Percentiles rank a stretch among this genome's conserved stretches.
phyloP scores from a whole-genome alignment of 2,888 invertebrate species.

The Helicoverpa assulta region DNA sequence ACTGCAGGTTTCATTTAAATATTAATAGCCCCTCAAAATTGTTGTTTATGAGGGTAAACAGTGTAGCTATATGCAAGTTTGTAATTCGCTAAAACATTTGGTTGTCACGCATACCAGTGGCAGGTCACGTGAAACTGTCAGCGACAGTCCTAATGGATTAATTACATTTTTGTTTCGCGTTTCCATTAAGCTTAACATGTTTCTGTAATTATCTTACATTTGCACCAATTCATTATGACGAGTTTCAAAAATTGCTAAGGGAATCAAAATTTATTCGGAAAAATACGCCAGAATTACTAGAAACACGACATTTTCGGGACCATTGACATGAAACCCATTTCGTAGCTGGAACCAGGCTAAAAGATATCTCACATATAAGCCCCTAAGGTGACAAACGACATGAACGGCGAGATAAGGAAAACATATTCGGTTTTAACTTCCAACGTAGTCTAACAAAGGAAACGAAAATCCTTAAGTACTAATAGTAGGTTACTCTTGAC shows the following conservation, averaged over 20 bases:
- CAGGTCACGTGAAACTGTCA: constrained; percentile 41
- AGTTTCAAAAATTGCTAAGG: neutral
- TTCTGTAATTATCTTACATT: constrained; percentile 25
- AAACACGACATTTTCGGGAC: neutral
- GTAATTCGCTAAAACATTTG: constrained; percentile 35
- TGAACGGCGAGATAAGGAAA: constrained; percentile 25
- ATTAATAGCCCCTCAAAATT: constrained; percentile 27
- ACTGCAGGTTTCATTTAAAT: constrained; percentile 13
- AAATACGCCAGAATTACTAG: neutral
- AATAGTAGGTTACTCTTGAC: constrained; percentile 46
- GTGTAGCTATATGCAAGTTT: constrained; percentile 29
- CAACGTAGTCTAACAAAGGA: constrained; percentile 19
- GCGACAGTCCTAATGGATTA: constrained; percentile 44
- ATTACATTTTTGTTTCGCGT: constrained; percentile 39
- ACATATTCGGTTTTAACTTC: constrained; percentile 25
- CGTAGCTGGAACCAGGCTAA: neutral
- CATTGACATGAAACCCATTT: constrained; percentile 5
- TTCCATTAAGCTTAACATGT: constrained; percentile 38
- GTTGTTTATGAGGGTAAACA: constrained; percentile 30
- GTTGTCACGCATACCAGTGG: constrained; percentile 35
- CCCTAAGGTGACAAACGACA: constrained; percentile 31
- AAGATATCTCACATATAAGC: neutral
- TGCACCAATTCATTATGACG: constrained; percentile 20
- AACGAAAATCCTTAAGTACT: constrained; percentile 28
- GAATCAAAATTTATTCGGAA: neutral